phyloP scores from a whole-genome alignment of 2,113 vertebrate genomes.

The Aspiorhynchus laticeps region DNA sequence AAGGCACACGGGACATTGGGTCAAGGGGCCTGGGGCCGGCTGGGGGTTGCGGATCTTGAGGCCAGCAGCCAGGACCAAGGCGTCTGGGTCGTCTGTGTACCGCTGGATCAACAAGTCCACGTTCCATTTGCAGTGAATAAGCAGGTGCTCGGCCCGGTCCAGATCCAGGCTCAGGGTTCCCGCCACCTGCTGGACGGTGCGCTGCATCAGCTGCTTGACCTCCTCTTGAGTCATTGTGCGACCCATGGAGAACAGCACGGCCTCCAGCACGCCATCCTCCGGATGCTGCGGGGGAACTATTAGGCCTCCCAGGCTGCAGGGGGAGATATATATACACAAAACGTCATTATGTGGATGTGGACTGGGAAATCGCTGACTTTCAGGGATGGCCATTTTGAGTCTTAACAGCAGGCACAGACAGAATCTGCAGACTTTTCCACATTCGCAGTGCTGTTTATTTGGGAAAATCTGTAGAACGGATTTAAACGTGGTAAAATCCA shows the following conservation, averaged over 20 bases:
- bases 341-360: background rate
- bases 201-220: constrained; percentile 86
- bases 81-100: constrained; percentile 84
- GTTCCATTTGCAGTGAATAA: constrained; percentile 91
- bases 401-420: background rate
- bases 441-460: background rate
- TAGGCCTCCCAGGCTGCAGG: constrained; percentile 61
- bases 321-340: constrained; percentile 53
- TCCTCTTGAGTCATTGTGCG: constrained; percentile 92
- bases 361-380: background rate
- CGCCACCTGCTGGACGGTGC: constrained; percentile 86
- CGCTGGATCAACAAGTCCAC: constrained; percentile 88
- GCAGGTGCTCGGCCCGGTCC: constrained; percentile 87
- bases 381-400: background rate
- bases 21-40: constrained; percentile 62
- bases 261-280: constrained; percentile 83
- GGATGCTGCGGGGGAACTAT: constrained; percentile 53
- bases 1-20: constrained; percentile 88
- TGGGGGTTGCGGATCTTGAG: constrained; percentile 79
- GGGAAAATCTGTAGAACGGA: background rate
- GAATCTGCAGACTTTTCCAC: constrained; percentile 1
- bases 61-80: constrained; percentile 82
- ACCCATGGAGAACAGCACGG: constrained; percentile 85
- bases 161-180: constrained; percentile 82
- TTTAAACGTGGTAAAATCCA: background rate